These are phyloP conservation scores for Drosophila ironensis DNA, from an alignment of 1,140 invertebrate species.

Conservation along the genomic window DNA sequence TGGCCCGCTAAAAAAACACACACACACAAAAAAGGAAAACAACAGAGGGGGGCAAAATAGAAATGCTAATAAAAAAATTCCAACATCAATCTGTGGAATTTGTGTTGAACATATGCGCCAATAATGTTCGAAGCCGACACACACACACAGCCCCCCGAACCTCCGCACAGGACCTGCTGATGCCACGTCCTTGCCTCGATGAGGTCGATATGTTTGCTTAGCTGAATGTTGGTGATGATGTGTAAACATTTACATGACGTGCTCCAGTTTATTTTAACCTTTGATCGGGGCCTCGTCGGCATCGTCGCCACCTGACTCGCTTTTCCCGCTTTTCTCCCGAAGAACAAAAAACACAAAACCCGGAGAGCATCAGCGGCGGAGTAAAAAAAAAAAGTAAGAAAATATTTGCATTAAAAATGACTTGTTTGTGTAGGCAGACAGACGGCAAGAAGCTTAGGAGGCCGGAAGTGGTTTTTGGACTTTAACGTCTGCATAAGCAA, in stretches of 20 bases:
- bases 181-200: constrained; percentile 55
- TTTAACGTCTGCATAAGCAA: constrained; percentile 55
- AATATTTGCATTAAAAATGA: constrained; percentile 80
- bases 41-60: constrained; percentile 50
- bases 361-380: no score
- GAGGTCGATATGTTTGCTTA: constrained; percentile 80
- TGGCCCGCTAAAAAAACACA: background rate
- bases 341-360: background rate
- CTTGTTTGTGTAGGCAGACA: constrained; percentile 68
- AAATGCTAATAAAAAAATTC: constrained; percentile 81
- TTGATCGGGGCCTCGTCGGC: constrained; percentile 52
- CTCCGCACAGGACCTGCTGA: constrained; percentile 28
- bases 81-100: constrained; percentile 80
- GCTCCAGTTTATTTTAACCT: constrained; percentile 80
- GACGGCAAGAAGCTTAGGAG: constrained; percentile 22
- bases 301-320: constrained; percentile 2
- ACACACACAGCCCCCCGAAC: background rate
- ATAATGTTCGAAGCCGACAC: constrained; percentile 50
- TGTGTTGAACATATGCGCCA: constrained; percentile 80
- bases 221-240: constrained; percentile 80
- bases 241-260: constrained; percentile 81
- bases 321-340: constrained; percentile 30
- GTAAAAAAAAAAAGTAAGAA: constrained; percentile 55
- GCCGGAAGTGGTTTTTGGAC: constrained; percentile 12
- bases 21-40: constrained; percentile 4